phyloP scores from a whole-genome alignment of 2,113 vertebrate genomes.

The Antigone vipio region DNA sequence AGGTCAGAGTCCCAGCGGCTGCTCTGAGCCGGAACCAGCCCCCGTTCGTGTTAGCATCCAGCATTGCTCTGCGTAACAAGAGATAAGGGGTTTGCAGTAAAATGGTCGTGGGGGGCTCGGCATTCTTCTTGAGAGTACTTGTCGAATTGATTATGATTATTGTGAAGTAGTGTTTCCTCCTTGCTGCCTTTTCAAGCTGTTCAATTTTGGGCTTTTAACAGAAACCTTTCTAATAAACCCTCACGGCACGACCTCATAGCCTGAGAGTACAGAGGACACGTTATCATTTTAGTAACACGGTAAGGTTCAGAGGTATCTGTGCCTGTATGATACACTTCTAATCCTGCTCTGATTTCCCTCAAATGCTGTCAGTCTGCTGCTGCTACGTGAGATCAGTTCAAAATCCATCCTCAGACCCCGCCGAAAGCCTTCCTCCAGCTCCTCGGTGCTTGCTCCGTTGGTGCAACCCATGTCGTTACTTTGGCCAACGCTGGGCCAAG shows the following conservation, averaged over 20 bases:
- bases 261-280: background rate
- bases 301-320: background rate
- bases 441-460: accelerated
- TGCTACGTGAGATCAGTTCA: background rate
- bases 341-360: background rate
- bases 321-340: no score
- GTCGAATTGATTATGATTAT: background rate
- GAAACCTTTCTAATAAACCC: background rate
- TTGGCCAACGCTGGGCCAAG: accelerated
- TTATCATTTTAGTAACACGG: background rate
- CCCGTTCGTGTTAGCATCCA: background rate
- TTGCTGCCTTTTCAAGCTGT: background rate
- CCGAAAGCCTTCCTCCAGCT: background rate
- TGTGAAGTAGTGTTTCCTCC: background rate
- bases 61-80: no score
- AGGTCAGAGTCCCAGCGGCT: background rate
- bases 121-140: background rate
- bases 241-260: background rate
- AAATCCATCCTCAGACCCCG: background rate
- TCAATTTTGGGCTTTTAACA: background rate
- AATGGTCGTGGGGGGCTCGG: background rate
- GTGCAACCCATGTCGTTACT: background rate
- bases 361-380: background rate
- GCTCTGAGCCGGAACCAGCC: background rate
- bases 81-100: background rate